A percentile compares a stretch with the other conserved stretches of the same genome.
These are phyloP conservation scores for Antennarius striatus DNA, from an alignment of 2,113 vertebrate species.

Conservation along the genomic window DNA sequence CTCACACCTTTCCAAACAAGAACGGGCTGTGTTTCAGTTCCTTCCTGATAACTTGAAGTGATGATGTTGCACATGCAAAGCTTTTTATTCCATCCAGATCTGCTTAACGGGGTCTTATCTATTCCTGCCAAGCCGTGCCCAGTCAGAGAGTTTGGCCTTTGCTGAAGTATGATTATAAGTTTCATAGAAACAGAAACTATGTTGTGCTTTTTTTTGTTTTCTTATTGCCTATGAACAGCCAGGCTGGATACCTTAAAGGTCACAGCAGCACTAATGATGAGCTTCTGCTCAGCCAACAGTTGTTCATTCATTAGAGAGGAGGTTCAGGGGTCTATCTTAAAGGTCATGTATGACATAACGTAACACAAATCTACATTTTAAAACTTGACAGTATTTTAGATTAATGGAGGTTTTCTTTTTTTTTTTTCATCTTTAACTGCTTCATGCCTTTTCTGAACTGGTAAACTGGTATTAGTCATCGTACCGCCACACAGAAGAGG, in stretches of 20 bases:
- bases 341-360: no score
- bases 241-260: not conserved
- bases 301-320: slow-evolving; percentile 36
- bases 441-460: slow-evolving; percentile 7
- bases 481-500: slow-evolving; percentile 1
- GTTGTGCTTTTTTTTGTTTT: no score
- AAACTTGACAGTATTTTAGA: no score
- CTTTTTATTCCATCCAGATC: slow-evolving; percentile 8
- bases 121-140: not conserved
- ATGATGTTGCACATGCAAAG: slow-evolving; percentile 6
- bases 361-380: no score
- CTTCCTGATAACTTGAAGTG: not conserved
- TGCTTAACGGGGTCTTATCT: slow-evolving; percentile 8
- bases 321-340: not conserved
- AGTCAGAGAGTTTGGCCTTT: slow-evolving; percentile 7
- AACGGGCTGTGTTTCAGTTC: slow-evolving; percentile 5
- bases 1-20: not conserved
- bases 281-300: slow-evolving; percentile 37
- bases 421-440: not conserved
- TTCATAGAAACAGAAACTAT: not conserved
- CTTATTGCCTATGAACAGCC: no score
- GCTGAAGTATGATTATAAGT: not conserved
- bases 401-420: no score
- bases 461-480: slow-evolving; percentile 29
- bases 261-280: no score